These are phyloP conservation scores for Gorsachius magnificus DNA, from an alignment of 2,797 vertebrate genomes.

Conservation along the genomic window DNA sequence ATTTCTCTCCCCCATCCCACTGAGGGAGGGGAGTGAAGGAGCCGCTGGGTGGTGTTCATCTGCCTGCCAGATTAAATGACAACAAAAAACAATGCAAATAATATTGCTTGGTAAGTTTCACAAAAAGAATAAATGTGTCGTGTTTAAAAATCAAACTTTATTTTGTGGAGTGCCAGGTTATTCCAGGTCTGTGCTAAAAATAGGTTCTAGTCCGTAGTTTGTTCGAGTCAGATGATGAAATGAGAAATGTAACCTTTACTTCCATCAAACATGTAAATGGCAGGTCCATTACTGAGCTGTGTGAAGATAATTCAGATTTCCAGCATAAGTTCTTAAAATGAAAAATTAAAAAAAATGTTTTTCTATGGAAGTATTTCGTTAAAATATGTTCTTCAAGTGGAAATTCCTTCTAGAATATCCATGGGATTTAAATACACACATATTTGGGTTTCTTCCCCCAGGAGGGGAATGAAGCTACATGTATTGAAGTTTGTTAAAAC, in stretches of 20 bases:
- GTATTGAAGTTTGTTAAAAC: neutral
- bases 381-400: neutral
- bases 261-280: neutral
- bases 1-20: no score
- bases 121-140: rapidly evolving
- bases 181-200: neutral
- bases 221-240: neutral
- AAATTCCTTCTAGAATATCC: neutral
- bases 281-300: neutral
- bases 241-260: neutral
- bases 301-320: neutral
- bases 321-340: neutral
- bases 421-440: neutral
- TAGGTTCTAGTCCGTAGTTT: neutral
- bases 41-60: no score
- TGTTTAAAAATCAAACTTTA: neutral
- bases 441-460: neutral
- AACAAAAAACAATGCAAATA: neutral
- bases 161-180: neutral
- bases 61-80: no score
- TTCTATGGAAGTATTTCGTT: neutral
- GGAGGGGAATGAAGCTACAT: neutral
- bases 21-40: no score
- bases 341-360: neutral
- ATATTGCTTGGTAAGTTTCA: neutral